Conservation (phyloP, 2,113 vertebrate genomes). For the Austrofundulus limnaeus region DNA sequence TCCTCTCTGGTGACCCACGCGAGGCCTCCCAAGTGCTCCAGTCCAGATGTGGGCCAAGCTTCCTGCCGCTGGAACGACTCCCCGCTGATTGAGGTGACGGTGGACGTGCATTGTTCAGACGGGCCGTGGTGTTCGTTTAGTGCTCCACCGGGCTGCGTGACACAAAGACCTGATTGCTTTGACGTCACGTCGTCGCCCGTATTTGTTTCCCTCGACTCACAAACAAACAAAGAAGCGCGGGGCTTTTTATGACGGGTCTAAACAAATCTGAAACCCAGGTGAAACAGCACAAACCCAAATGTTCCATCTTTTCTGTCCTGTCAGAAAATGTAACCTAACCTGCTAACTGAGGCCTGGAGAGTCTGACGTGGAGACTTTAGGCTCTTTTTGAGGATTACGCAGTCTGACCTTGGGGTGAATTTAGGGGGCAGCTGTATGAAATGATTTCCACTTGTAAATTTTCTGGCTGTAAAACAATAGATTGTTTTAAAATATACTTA, state of each 20-base stretch:
- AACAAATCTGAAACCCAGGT: neutral
- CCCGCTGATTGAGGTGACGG: constrained; percentile 42
- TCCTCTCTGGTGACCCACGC: constrained; percentile 12
- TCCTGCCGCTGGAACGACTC: constrained; percentile 33
- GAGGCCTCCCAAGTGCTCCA: constrained; percentile 38
- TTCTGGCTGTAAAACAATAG: too few relatives aligned
- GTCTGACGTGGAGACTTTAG: too few relatives aligned
- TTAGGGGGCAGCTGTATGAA: too few relatives aligned
- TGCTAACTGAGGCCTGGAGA: too few relatives aligned
- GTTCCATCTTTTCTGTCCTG: too few relatives aligned
- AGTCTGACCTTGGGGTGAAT: too few relatives aligned
- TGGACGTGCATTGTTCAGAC: constrained; percentile 29
- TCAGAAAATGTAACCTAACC: too few relatives aligned
- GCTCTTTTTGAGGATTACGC: too few relatives aligned
- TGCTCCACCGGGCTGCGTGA: constrained; percentile 1
- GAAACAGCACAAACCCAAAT: too few relatives aligned
- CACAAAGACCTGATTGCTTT: neutral
- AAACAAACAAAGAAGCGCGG: neutral
- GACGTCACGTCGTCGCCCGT: constrained; percentile 13
- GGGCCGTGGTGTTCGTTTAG: neutral
- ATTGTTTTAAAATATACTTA: too few relatives aligned
- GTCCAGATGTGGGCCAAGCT: constrained; percentile 33
- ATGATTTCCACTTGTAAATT: too few relatives aligned
- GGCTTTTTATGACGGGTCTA: too few relatives aligned
- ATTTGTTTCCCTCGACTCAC: constrained; percentile 22